Conservation (phyloP, 1,140 invertebrate species). For the Periplaneta americana region DNA sequence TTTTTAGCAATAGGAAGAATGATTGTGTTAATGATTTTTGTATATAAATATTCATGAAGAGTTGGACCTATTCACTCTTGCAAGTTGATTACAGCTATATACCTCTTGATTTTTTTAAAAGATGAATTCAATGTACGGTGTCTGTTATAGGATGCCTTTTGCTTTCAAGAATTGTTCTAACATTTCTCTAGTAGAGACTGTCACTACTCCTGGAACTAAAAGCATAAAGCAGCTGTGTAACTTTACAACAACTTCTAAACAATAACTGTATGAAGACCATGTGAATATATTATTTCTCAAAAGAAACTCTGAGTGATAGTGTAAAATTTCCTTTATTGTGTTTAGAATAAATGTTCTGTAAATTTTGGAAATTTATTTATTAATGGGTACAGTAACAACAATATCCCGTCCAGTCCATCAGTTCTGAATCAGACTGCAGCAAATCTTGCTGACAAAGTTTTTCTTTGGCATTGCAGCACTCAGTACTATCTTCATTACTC, state of each 20-base stretch:
- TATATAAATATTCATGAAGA: constrained; percentile 2
- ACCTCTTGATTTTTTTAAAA: constrained; percentile 4
- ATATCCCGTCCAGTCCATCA: no score
- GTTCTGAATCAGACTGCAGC: no score
- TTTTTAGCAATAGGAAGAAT: neutral
- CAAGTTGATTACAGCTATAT: neutral
- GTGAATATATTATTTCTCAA: constrained; percentile 9
- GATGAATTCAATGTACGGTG: constrained; percentile 10
- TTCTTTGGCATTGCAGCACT: no score
- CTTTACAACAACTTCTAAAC: neutral
- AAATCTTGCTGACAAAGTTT: no score
- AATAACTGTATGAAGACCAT: constrained; percentile 2
- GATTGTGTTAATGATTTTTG: neutral
- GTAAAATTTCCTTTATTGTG: constrained; percentile 13
- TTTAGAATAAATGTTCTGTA: constrained; percentile 18
- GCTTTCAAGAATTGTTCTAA: constrained; percentile 2
- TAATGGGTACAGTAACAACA: no score
- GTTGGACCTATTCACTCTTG: neutral
- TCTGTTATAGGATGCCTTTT: constrained; percentile 20
- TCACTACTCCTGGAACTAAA: neutral
- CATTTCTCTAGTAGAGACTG: neutral
- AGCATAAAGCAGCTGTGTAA: neutral
- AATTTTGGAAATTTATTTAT: constrained; percentile 5
- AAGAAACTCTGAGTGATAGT: neutral
- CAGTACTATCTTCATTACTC: no score